Conservation (phyloP, 2,113 vertebrate species). For the Prietella phreatophila region DNA sequence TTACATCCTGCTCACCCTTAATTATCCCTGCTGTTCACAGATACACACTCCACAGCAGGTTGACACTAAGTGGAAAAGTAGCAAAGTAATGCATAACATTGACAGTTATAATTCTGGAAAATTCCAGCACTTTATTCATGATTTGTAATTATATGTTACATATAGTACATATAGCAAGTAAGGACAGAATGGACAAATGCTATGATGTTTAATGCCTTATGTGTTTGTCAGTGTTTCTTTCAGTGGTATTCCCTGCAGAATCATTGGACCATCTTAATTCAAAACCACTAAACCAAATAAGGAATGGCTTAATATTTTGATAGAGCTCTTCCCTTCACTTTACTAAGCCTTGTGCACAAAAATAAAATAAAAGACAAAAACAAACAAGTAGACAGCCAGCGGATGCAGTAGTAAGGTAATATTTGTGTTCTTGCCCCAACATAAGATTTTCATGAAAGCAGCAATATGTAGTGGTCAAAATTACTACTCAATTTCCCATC, state of each 20-base stretch:
- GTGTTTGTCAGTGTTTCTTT: neutral
- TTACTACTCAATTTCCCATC: neutral
- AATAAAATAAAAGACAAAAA: neutral
- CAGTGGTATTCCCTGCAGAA: neutral
- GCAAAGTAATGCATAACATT: neutral
- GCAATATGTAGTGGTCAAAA: neutral
- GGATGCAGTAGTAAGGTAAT: neutral
- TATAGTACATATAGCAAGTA: neutral
- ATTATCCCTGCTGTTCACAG: constrained; percentile 10
- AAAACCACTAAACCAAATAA: neutral
- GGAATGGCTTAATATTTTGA: neutral
- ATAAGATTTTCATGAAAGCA: neutral
- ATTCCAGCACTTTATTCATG: neutral
- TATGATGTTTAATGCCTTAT: neutral
- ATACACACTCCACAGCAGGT: constrained; percentile 5
- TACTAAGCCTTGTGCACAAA: neutral
- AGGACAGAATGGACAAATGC: neutral
- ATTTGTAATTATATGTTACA: neutral
- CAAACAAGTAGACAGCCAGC: constrained; percentile 2
- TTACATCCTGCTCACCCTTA: constrained; percentile 11
- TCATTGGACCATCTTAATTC: neutral
- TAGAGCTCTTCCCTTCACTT: neutral
- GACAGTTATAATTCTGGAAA: neutral
- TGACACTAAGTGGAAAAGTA: neutral
- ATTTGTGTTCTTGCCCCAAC: neutral